Base-by-base conservation (phyloP, 2,888 invertebrate species). In the Drosophila subsilvestris region DNA sequence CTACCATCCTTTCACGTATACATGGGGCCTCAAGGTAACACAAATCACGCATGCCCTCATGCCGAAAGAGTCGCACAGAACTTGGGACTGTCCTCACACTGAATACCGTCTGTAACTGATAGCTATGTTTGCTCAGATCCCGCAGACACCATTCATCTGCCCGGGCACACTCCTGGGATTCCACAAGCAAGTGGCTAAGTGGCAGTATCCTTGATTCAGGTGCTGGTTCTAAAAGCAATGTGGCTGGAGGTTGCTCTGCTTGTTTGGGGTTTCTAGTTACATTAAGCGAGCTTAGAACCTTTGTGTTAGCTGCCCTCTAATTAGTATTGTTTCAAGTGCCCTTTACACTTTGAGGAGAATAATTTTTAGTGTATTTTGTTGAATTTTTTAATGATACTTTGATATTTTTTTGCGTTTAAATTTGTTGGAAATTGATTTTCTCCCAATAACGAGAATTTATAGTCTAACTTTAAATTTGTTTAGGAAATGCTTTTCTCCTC, bases 131-230 rank as follows among this genome's bases (percentile, higher is more conserved):
- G 63, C 73, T 72, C 63, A 63, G 71, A 57, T 20, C 49, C 49
- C 71, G 18, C 73, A 55, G 53, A 63, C 53, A 63, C 51, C 58
- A 49, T 53, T 29, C 50, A 32, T 17, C 18, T n/a, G 54, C 43
- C 18, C 48, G 25, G 45, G 20, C 18, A 42, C 27, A 25, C 37
- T 57, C 20, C 44, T 29, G 42, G 63, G 57, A 71, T 42, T 72
- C 63, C 53, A 57, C 57, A 63, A 72, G 72, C 65, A 66, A 67
- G 57, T 58, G 71, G 48, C 63, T 71, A 71, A 71, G 71, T 71
- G 73, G 58, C 73, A 54, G 58, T 63, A 43, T 73, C 71, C 71
- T 63, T 72, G 71, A 58, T 63, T 63, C 20, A 3, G 20, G 22
- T 3, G 22, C 22, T 22, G 22, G 22, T 22, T 0, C 22, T 4